Percentiles rank a stretch among this genome's conserved stretches.
Evolutionary conservation across 2,113 vertebrate species (phyloP).

Genomic region (Hydrolagus affinis): DNA sequence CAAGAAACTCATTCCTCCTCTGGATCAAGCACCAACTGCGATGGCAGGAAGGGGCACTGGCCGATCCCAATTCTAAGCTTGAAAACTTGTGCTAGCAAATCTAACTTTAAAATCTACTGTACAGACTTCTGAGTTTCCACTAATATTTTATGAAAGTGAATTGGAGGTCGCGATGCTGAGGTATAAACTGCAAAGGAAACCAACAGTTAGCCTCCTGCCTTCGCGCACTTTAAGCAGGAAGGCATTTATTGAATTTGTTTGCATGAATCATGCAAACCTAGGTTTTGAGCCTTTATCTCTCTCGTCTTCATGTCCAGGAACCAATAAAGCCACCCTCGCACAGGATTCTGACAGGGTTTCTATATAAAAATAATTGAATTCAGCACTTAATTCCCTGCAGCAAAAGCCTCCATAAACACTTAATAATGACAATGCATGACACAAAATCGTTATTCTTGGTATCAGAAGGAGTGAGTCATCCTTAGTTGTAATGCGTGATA

Average conservation of each 20-base stretch:
- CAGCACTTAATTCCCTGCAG: constrained; percentile 4
- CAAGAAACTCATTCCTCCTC: no score
- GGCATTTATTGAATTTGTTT: background rate
- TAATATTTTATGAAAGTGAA: background rate
- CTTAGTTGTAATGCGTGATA: background rate
- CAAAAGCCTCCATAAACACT: constrained; percentile 21
- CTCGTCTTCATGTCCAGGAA: background rate
- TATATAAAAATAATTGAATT: background rate
- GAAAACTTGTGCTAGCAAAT: no score
- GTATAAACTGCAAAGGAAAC: background rate
- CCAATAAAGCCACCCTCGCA: background rate
- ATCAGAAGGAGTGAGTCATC: constrained; percentile 31
- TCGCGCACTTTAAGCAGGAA: background rate
- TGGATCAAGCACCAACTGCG: no score
- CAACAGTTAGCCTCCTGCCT: no score
- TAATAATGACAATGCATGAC: constrained; percentile 27
- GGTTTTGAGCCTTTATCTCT: background rate
- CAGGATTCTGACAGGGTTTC: background rate
- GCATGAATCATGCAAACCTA: background rate
- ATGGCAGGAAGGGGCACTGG: no score
- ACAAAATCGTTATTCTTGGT: constrained; percentile 20
- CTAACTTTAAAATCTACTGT: no score
- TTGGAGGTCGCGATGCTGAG: background rate
- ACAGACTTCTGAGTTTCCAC: no score
- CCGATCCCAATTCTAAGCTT: no score